phyloP scores from a whole-genome alignment of 2,113 vertebrate species.

The Gadus chalcogrammus region DNA sequence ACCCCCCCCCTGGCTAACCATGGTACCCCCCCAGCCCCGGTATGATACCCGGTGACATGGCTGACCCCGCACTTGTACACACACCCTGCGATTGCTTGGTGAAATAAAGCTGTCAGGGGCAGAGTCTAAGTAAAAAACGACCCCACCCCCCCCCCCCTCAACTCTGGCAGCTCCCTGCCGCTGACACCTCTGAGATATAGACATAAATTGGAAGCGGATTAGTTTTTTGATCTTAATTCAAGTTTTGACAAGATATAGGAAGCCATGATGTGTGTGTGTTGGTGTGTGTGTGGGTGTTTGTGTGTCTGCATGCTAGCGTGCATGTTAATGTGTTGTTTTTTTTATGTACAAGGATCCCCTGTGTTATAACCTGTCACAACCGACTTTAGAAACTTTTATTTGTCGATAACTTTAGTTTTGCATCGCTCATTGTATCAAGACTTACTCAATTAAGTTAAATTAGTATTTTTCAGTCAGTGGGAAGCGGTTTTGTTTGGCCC shows the following conservation, averaged over 20 bases:
- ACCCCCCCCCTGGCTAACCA: slow-evolving; percentile 39
- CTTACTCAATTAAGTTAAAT: too few relatives aligned
- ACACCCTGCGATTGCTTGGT: slow-evolving; percentile 96
- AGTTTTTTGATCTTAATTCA: slow-evolving; percentile 94
- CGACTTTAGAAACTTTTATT: too few relatives aligned
- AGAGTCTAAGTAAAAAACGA: slow-evolving; percentile 94
- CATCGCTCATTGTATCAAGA: too few relatives aligned
- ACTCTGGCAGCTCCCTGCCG: slow-evolving; percentile 78
- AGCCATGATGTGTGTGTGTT: slow-evolving; percentile 34
- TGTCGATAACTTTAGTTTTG: too few relatives aligned
- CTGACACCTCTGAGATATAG: slow-evolving; percentile 97
- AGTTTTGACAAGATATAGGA: slow-evolving; percentile 88
- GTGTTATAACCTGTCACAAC: too few relatives aligned
- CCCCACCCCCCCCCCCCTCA: slow-evolving; percentile 65
- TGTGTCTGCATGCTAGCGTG: slow-evolving; percentile 7
- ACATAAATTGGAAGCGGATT: slow-evolving; percentile 97
- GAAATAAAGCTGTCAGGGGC: slow-evolving; percentile 99
- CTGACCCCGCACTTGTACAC: slow-evolving; percentile 86
- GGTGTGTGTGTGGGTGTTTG: background rate
- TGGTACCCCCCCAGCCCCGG: slow-evolving; percentile 28
- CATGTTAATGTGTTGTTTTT: background rate
- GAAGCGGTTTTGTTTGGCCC: too few relatives aligned
- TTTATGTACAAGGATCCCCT: background rate
- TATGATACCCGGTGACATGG: slow-evolving; percentile 77
- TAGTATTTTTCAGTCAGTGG: too few relatives aligned